Evolutionary conservation across 2,888 invertebrate species (phyloP).

Genomic region (Dromius quadrimaculatus): DNA sequence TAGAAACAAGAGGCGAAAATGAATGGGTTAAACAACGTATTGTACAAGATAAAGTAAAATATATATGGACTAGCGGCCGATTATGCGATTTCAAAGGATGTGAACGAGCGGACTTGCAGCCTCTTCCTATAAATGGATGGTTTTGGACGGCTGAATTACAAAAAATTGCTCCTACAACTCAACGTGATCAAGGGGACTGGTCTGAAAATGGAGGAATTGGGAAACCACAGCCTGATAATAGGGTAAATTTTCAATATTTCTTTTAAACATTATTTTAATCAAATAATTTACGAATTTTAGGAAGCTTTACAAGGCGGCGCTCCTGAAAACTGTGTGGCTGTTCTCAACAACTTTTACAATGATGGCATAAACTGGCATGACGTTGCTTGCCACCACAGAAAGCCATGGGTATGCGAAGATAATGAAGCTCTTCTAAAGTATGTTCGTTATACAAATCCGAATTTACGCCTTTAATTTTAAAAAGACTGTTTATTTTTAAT

Average conservation of each 20-base stretch:
- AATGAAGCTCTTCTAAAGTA: slow-evolving; percentile 88
- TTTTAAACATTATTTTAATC: slow-evolving; percentile 17
- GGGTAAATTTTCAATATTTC: slow-evolving; percentile 65
- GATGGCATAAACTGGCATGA: slow-evolving; percentile 94
- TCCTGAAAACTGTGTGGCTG: slow-evolving; percentile 86
- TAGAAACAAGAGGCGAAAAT: slow-evolving; percentile 88
- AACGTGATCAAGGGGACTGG: slow-evolving; percentile 89
- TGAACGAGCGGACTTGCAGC: slow-evolving; percentile 86
- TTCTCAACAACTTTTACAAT: slow-evolving; percentile 91
- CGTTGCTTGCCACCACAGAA: slow-evolving; percentile 90
- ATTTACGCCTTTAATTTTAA: slow-evolving; percentile 74
- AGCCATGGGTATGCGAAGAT: slow-evolving; percentile 90
- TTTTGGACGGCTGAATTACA: slow-evolving; percentile 92
- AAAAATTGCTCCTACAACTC: slow-evolving; percentile 85
- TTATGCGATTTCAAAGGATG: slow-evolving; percentile 92
- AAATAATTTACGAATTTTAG: slow-evolving; percentile 59
- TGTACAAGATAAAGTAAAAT: slow-evolving; percentile 83
- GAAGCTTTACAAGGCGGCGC: slow-evolving; percentile 86
- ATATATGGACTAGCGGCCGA: slow-evolving; percentile 93
- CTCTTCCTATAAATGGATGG: slow-evolving; percentile 87
- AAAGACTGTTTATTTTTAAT: slow-evolving; percentile 55
- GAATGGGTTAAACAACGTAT: slow-evolving; percentile 87
- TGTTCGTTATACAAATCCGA: slow-evolving; percentile 85
- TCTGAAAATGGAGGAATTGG: slow-evolving; percentile 88
- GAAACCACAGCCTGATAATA: slow-evolving; percentile 89